Percentiles rank a stretch among this genome's conserved stretches.
Conservation (phyloP, 2,888 invertebrate genomes). For the Galerucella pusilla region DNA sequence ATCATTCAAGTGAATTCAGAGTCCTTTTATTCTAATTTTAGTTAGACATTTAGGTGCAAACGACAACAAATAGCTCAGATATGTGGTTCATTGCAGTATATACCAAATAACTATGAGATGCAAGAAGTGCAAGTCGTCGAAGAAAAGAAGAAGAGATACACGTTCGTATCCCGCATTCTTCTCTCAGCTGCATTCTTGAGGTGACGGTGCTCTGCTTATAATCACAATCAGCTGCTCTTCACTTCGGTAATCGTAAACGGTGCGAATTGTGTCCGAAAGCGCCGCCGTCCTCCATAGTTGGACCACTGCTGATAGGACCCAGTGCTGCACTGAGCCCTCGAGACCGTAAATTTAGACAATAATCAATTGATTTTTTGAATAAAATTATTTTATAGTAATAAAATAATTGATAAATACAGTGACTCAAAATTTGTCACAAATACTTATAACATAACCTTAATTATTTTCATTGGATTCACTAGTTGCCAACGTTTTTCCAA, state of each 20-base stretch:
- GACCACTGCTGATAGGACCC: background rate
- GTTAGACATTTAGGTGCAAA: background rate
- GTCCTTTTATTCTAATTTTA: background rate
- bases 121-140: conserved; percentile 19
- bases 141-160: conserved; percentile 17
- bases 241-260: conserved; percentile 21
- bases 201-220: conserved; percentile 36
- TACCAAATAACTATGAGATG: conserved; percentile 18
- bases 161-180: conserved; percentile 30
- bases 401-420: background rate
- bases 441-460: too few relatives aligned
- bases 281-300: conserved; percentile 14
- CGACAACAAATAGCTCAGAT: background rate
- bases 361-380: too few relatives aligned
- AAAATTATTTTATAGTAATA: too few relatives aligned
- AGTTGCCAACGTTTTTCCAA: too few relatives aligned
- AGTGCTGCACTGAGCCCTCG: conserved; percentile 5
- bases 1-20: too few relatives aligned
- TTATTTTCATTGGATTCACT: too few relatives aligned
- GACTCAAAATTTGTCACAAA: too few relatives aligned
- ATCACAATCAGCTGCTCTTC: conserved; percentile 35
- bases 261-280: conserved; percentile 21
- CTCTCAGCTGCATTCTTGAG: conserved; percentile 31
- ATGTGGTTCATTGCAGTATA: background rate
- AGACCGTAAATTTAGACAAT: too few relatives aligned